Conservation (phyloP, 2,113 vertebrate species). For the Tricholaema leucomelas region DNA sequence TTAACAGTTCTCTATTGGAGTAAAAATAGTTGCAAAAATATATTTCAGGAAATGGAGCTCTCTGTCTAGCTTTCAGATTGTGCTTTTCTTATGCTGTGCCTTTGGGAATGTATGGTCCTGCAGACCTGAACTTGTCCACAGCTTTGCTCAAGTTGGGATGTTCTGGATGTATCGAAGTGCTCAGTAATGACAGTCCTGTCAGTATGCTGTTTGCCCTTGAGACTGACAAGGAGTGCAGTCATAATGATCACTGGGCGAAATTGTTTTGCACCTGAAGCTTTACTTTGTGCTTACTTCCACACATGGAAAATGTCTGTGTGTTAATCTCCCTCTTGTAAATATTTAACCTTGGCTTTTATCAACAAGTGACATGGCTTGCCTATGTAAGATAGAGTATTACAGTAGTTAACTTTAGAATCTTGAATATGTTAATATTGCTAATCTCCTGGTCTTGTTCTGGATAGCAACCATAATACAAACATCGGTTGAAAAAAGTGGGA, state of each 20-base stretch:
- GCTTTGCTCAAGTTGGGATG: background rate
- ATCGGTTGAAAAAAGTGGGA: background rate
- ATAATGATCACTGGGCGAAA: background rate
- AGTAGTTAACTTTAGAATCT: background rate
- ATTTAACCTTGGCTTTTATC: background rate
- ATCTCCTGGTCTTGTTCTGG: background rate
- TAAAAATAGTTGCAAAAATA: background rate
- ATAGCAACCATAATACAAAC: background rate
- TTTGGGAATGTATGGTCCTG: background rate
- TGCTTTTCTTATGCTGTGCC: background rate
- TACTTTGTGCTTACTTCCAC: background rate
- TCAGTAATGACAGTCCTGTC: background rate
- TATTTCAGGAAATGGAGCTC: background rate
- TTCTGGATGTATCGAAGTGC: background rate
- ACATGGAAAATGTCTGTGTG: background rate
- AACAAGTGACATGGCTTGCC: background rate
- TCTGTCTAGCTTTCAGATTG: background rate
- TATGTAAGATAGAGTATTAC: background rate
- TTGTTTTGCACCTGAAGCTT: background rate
- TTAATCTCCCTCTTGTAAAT: background rate
- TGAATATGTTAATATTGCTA: background rate
- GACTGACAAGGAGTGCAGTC: background rate
- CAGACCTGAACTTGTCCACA: background rate
- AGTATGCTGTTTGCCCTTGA: background rate
- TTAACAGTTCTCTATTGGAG: background rate